Percentiles rank a stretch among this genome's conserved stretches.
phyloP scores from a whole-genome alignment of 2,888 invertebrate genomes.

The Cabera pusaria region DNA sequence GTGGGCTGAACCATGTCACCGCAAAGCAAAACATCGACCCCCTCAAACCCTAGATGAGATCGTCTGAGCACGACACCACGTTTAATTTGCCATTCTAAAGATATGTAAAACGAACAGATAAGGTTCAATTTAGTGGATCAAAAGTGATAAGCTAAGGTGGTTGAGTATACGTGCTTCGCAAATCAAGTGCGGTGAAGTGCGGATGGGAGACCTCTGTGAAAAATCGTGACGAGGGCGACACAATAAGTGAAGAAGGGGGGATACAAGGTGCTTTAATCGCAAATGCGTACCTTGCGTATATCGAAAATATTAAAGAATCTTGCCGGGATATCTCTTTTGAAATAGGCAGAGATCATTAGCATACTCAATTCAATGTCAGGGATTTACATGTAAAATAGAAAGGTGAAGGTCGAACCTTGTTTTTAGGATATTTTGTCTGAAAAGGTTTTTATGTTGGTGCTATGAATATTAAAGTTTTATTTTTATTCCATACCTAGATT shows the following conservation, averaged over 20 bases:
- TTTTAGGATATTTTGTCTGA: conserved; percentile 9
- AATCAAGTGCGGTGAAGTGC: conserved; percentile 79
- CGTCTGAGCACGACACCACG: conserved; percentile 52
- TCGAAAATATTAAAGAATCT: conserved; percentile 31
- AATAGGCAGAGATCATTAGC: conserved; percentile 17
- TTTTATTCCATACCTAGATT: too few species aligned
- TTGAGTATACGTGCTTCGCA: conserved; percentile 70
- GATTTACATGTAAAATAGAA: conserved; percentile 33
- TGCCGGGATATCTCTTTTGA: conserved; percentile 5
- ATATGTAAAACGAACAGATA: conserved; percentile 44
- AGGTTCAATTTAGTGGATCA: conserved; percentile 44
- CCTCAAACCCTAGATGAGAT: conserved; percentile 51
- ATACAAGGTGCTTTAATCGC: conserved; percentile 72
- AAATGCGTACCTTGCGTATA: conserved; percentile 51
- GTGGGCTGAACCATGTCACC: conserved; percentile 56
- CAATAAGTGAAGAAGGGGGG: conserved; percentile 67
- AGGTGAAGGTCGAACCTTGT: conserved; percentile 30
- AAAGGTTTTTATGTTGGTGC: conserved; percentile 13
- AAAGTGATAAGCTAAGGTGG: conserved; percentile 37
- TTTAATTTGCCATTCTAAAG: conserved; percentile 33
- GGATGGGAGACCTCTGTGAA: conserved; percentile 77
- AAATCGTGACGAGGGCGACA: conserved; percentile 78
- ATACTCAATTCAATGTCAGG: conserved; percentile 37
- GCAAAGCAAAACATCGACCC: conserved; percentile 71
- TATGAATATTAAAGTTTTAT: too few species aligned